phyloP scores from a whole-genome alignment of 2,113 vertebrate species.

The Phalacrocorax aristotelis region DNA sequence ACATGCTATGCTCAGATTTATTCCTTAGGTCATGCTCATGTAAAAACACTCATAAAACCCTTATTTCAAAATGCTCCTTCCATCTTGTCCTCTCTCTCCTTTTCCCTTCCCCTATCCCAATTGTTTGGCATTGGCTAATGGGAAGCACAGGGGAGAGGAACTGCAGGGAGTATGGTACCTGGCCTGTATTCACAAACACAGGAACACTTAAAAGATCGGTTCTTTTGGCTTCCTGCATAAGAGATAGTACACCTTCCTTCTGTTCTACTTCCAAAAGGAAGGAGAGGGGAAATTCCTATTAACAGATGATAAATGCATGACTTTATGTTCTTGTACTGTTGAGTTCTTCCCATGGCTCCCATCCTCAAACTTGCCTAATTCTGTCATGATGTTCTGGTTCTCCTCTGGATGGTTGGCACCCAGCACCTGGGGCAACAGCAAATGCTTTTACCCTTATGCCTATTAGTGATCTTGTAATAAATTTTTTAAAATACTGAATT shows the following conservation, averaged over 20 bases:
- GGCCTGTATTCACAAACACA: not conserved
- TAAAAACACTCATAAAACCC: not conserved
- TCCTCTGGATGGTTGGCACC: not conserved
- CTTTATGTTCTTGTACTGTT: not conserved
- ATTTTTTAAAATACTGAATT: not conserved
- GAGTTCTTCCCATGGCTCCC: not conserved
- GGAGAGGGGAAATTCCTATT: not conserved
- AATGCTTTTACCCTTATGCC: not conserved
- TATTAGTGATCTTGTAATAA: not conserved
- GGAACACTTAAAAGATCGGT: not conserved
- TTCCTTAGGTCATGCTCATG: not conserved
- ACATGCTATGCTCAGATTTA: not conserved
- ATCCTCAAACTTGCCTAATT: not conserved
- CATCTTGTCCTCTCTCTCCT: not conserved
- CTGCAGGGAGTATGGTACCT: not conserved
- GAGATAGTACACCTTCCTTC: not conserved
- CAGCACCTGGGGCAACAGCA: not conserved
- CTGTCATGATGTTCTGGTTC: not conserved
- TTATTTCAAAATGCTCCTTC: not conserved
- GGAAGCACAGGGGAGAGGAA: not conserved
- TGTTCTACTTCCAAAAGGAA: not conserved
- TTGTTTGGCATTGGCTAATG: not conserved
- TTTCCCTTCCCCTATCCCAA: not conserved
- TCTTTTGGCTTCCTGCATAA: not conserved
- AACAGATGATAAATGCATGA: not conserved